Evolutionary conservation across 2,113 vertebrate species (phyloP).

Genomic region (Otis tarda): DNA sequence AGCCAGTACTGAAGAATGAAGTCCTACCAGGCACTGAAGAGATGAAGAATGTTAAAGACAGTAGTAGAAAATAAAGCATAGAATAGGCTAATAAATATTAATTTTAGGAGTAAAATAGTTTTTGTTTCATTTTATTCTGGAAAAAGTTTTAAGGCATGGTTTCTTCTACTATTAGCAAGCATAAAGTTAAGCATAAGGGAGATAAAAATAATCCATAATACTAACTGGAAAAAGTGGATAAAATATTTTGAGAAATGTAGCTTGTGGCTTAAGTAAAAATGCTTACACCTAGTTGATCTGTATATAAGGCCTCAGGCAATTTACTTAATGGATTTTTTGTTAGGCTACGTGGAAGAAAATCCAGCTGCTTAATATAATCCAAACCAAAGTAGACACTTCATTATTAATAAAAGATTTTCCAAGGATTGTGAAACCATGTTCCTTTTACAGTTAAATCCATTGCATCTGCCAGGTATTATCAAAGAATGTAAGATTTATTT

Average conservation of each 20-base stretch:
- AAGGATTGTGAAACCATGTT: conserved; percentile 18
- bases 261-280: not conserved
- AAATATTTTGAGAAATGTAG: not conserved
- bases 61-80: not conserved
- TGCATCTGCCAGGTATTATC: conserved; percentile 33
- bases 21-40: not conserved
- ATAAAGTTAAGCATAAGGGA: not conserved
- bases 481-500: not conserved
- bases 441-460: conserved; percentile 21
- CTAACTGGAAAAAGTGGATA: not conserved
- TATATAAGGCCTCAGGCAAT: not conserved
- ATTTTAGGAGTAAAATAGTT: not conserved
- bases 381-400: conserved; percentile 30
- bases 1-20: not conserved
- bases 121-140: not conserved
- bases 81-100: not conserved
- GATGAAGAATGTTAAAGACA: not conserved
- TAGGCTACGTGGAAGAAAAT: not conserved
- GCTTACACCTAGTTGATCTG: not conserved
- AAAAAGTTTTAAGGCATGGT: not conserved
- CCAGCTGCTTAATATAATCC: conserved; percentile 5
- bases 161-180: not conserved
- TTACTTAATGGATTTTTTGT: conserved; percentile 13
- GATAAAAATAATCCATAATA: not conserved
- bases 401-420: conserved; percentile 49